Conservation (phyloP, 2,797 vertebrate species). For the Ambastaia sidthimunki region DNA sequence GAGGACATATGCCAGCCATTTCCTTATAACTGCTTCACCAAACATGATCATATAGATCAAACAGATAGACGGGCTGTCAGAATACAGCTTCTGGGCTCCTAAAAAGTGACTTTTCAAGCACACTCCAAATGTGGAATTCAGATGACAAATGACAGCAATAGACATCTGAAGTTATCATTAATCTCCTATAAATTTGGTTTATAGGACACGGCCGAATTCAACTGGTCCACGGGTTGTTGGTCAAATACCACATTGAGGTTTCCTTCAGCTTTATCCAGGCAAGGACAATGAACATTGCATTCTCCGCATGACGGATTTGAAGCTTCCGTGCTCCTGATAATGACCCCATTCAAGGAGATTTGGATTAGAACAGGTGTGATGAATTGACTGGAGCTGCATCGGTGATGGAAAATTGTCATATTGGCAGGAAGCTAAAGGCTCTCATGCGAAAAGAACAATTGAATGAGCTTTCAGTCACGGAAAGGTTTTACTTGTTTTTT, state of each 20-base stretch:
- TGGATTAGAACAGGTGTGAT: conserved; percentile 16
- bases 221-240: conserved; percentile 3
- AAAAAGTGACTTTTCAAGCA: neutral
- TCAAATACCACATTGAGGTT: neutral
- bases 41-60: conserved; percentile 2
- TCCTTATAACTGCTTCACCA: conserved; percentile 10
- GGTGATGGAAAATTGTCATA: conserved; percentile 57
- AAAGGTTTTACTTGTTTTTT: conserved; percentile 45
- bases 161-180: conserved; percentile 29
- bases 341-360: conserved; percentile 33
- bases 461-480: conserved; percentile 60
- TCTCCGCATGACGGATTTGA: conserved; percentile 7
- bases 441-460: conserved; percentile 68
- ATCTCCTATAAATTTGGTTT: conserved; percentile 36
- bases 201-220: neutral
- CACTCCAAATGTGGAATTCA: neutral
- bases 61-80: neutral
- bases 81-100: neutral
- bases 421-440: conserved; percentile 69
- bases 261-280: conserved; percentile 6
- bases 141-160: conserved; percentile 32
- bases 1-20: conserved; percentile 20
- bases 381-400: conserved; percentile 36
- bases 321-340: conserved; percentile 24
- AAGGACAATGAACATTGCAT: conserved; percentile 16